These are phyloP conservation scores for Xestobium rufovillosum DNA, from an alignment of 2,888 invertebrate species.

Conservation along the genomic window DNA sequence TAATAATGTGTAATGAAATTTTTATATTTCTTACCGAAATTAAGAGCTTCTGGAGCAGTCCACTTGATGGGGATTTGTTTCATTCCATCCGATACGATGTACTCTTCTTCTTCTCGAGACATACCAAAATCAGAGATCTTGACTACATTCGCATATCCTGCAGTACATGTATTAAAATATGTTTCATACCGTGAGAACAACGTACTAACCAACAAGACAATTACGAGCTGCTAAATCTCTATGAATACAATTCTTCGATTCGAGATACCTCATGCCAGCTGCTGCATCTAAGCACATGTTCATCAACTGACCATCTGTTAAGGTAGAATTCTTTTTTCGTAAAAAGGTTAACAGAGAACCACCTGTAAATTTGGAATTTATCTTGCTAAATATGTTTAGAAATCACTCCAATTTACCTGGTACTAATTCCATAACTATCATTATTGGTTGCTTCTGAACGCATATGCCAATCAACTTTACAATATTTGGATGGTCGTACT, in stretches of 20 bases:
- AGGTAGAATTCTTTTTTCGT: conserved; percentile 63
- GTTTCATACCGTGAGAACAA: conserved; percentile 3
- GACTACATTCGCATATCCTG: conserved; percentile 73
- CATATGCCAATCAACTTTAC: conserved; percentile 95
- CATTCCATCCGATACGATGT: conserved; percentile 95
- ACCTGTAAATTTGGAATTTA: conserved; percentile 47
- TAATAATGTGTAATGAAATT: neutral
- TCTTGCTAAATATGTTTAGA: no score
- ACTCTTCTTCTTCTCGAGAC: conserved; percentile 95
- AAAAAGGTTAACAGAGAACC: conserved; percentile 87
- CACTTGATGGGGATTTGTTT: conserved; percentile 98
- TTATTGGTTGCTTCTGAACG: conserved; percentile 95
- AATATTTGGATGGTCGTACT: conserved; percentile 95
- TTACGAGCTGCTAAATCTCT: conserved; percentile 92
- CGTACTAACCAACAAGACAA: conserved; percentile 66
- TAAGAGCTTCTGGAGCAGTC: conserved; percentile 95
- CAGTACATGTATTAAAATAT: conserved; percentile 22
- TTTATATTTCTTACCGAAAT: conserved; percentile 62
- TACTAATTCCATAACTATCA: conserved; percentile 98
- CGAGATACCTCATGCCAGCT: conserved; percentile 91
- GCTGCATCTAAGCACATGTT: conserved; percentile 93
- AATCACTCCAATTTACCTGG: conserved; percentile 51
- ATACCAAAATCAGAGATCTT: conserved; percentile 98
- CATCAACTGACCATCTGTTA: conserved; percentile 57
- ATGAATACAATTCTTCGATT: conserved; percentile 93